A percentile compares a stretch with the other conserved stretches of the same genome.
These are phyloP conservation scores for Tenebrosternarchus preto DNA, from an alignment of 2,113 vertebrate species.

Conservation along the genomic window DNA sequence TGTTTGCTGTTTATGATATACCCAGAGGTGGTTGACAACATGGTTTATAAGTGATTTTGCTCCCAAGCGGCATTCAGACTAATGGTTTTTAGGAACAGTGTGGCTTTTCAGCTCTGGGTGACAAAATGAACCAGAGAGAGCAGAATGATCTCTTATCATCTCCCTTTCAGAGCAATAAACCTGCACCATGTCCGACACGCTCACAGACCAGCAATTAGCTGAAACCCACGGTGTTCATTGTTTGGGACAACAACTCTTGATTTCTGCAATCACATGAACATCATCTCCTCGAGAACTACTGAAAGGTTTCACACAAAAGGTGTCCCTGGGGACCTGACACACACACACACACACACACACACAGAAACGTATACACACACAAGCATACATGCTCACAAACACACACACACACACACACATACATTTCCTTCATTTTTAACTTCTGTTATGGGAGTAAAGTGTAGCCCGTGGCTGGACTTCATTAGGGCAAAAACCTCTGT, in stretches of 20 bases:
- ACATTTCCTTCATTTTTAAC: too few species aligned
- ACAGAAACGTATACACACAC: background rate
- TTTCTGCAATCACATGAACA: background rate
- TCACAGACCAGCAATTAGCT: background rate
- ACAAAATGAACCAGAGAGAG: constrained; percentile 41
- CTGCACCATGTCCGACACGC: background rate
- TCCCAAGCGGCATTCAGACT: too few species aligned
- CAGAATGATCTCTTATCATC: background rate
- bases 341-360: background rate
- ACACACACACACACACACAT: too few species aligned
- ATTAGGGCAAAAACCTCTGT: too few species aligned
- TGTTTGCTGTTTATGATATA: too few species aligned
- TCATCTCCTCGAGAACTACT: background rate
- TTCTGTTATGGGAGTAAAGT: too few species aligned
- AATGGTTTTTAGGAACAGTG: too few species aligned
- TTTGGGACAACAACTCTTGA: background rate
- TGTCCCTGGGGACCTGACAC: background rate
- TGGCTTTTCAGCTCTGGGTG: too few species aligned
- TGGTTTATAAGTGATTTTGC: too few species aligned
- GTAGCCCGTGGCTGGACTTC: too few species aligned
- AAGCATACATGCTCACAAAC: background rate
- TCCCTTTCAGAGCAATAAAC: background rate
- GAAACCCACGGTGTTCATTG: background rate
- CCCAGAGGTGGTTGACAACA: too few species aligned
- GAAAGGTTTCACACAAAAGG: background rate